Conservation (phyloP, 2,113 vertebrate species). For the Python bivittatus region DNA sequence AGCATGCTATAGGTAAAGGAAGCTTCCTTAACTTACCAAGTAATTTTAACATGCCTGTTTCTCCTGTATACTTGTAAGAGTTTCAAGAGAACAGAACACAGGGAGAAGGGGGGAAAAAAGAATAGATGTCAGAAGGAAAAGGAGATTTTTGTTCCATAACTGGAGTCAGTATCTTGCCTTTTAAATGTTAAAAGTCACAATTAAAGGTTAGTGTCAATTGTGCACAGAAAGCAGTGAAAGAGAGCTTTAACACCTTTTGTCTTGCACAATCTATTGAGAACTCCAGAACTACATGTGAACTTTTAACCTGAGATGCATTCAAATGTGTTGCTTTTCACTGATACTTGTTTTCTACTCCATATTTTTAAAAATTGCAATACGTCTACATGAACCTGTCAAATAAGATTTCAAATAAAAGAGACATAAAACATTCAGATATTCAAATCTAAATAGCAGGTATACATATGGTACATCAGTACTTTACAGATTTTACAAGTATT, state of each 20-base stretch:
- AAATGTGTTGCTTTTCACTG: background rate
- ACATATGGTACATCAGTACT: background rate
- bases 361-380: background rate
- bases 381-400: background rate
- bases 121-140: slow-evolving; percentile 66
- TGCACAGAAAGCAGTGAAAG: background rate
- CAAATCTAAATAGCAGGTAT: background rate
- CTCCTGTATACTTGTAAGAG: slow-evolving; percentile 75
- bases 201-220: slow-evolving; percentile 14
- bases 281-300: background rate
- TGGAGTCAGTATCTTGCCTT: background rate
- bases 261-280: background rate
- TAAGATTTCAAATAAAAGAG: background rate
- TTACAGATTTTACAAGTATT: background rate
- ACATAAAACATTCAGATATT: background rate
- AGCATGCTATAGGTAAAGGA: slow-evolving; percentile 58
- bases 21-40: slow-evolving; percentile 70
- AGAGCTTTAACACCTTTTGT: background rate
- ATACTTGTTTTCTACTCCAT: background rate
- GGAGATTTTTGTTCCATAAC: slow-evolving; percentile 37
- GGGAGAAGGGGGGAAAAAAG: slow-evolving; percentile 52
- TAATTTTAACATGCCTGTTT: slow-evolving; percentile 68
- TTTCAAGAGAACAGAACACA: slow-evolving; percentile 65
- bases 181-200: slow-evolving; percentile 5
- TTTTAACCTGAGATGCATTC: slow-evolving; percentile 3